Evolutionary conservation across 1,140 invertebrate genomes (phyloP), one percentile per base, ranked within the genome.

Genomic region (Sycophaga agraensis): DNA sequence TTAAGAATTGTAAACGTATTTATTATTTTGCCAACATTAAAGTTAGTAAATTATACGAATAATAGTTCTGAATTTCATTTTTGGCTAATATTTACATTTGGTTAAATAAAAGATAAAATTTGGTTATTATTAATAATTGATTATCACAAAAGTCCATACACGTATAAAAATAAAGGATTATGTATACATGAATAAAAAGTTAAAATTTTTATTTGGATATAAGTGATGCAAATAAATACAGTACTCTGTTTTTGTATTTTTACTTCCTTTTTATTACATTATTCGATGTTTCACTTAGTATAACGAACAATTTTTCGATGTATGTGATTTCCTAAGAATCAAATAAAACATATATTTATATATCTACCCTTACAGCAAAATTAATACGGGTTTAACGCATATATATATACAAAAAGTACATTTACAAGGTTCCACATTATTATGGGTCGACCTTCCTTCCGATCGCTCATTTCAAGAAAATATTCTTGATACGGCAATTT

Each of bases 351-450:
- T 5, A 37, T n/a, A n/a, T n/a, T n/a, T n/a, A 49, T 22, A 45
- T 40, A 39, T 61, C 50, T 61, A 54, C 50, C 43, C 34, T 46
- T 48, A 39, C 11, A 54, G 59, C 43, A 54, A 39, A 26, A 34
- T 37, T 40, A 55, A 40, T 22, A 35, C 43, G 37, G 24, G 19
- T 49, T 59, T 40, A 50, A 56, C 59, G 53, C 45, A 28, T 55
- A n/a, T 50, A 62, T 62, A 62, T 62, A 50, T 50, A 62, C 59
- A 61, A 49, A 28, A 40, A 45, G 50, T 50, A 56, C 59, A 62
- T 62, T 55, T 62, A 62, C 59, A 62, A 55, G 45, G 43, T 26
- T 51, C 59, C 59, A 50, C 53, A 56, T n/a, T n/a, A n/a, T n/a
- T n/a, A n/a, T 55, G 53, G 59, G 59, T 53, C 49, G 26, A 42